Evolutionary conservation across 2,797 vertebrate genomes (phyloP), one percentile per base, ranked within the genome.

Genomic region (Chrosomus eos): DNA sequence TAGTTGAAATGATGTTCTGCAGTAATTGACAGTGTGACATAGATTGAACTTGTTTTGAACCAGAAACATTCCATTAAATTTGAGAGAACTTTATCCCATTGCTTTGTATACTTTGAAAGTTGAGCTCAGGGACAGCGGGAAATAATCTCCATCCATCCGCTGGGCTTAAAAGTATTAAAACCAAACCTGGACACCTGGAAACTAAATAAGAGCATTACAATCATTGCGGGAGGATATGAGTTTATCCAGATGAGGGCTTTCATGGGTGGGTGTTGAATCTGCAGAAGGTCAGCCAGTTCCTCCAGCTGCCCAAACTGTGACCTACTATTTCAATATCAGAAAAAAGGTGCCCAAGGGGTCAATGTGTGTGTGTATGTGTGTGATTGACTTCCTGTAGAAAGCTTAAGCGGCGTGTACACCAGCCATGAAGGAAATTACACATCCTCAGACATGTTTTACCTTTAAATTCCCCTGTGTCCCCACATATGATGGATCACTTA

Each of bases 101-200:
- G 58, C 72, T 83, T 74, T 64, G 33, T 23, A 13, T 76, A 7
- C 40, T 53, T 36, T 82, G 45, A 82, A 86, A 82, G 53, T 87
- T 43, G 26, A 87, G 40, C 73, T 78, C 18, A 38, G 71, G 62
- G 31, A 53, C 45, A 73, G n/a, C 21, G 11, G 55, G 40, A 68
- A 78, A 87, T 45, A 82, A 80, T 71, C 85, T 73, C 48, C 64
- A 16, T 74, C 72, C 40, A 81, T 72, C 74, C 26, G 8, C 48
- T 19, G n/a, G 64, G 48, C 36, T 77, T 77, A 68, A 80, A 53
- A 51, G 64, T 43, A 40, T 83, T 85, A 85, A 80, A 74, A 78
- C 64, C 58, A 87, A 74, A 80, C 70, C 75, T 72, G 89, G 33
- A 86, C 80, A 87, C 84, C 83, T 88, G 84, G 85, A 88, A 80